phyloP scores from a whole-genome alignment of 2,797 vertebrate species.

The Schizopygopsis pylzovi region DNA sequence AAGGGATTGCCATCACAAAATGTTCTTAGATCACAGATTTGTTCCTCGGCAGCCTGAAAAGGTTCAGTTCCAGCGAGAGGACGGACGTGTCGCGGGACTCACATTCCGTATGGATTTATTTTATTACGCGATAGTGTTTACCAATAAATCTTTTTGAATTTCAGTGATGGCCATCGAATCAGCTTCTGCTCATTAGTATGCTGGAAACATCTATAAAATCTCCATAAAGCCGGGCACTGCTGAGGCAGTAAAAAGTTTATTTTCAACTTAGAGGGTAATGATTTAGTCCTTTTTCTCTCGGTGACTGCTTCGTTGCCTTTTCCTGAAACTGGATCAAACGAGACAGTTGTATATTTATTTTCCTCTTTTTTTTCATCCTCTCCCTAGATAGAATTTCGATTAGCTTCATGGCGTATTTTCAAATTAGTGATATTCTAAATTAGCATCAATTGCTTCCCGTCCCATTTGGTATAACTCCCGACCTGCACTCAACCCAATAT shows the following conservation, averaged over 20 bases:
- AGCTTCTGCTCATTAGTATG: slow-evolving; percentile 53
- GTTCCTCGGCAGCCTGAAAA: neutral
- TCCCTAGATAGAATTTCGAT: slow-evolving; percentile 59
- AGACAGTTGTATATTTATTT: slow-evolving; percentile 54
- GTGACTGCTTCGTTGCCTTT: slow-evolving; percentile 46
- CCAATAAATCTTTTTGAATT: slow-evolving; percentile 58
- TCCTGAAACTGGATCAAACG: slow-evolving; percentile 51
- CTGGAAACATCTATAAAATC: slow-evolving; percentile 51
- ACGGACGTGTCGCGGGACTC: slow-evolving; percentile 26
- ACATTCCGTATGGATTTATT: slow-evolving; percentile 43
- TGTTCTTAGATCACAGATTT: slow-evolving; percentile 16
- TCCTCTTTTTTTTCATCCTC: neutral
- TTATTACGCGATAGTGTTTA: slow-evolving; percentile 38
- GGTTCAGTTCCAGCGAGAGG: slow-evolving; percentile 11
- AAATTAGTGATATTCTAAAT: slow-evolving; percentile 59
- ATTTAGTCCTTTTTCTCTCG: slow-evolving; percentile 49
- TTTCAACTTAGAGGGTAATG: slow-evolving; percentile 50
- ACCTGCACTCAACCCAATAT: slow-evolving; percentile 43
- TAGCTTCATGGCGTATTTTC: slow-evolving; percentile 51
- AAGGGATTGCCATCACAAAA: neutral
- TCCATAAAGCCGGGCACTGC: slow-evolving; percentile 56
- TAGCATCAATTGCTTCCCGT: slow-evolving; percentile 53
- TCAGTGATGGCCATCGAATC: slow-evolving; percentile 55
- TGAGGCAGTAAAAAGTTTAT: slow-evolving; percentile 55
- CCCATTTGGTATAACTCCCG: slow-evolving; percentile 50